Percentiles rank a stretch among this genome's conserved stretches.
These are phyloP conservation scores for Zapus hudsonius DNA, from an alignment of 2,113 vertebrate species.

Conservation along the genomic window DNA sequence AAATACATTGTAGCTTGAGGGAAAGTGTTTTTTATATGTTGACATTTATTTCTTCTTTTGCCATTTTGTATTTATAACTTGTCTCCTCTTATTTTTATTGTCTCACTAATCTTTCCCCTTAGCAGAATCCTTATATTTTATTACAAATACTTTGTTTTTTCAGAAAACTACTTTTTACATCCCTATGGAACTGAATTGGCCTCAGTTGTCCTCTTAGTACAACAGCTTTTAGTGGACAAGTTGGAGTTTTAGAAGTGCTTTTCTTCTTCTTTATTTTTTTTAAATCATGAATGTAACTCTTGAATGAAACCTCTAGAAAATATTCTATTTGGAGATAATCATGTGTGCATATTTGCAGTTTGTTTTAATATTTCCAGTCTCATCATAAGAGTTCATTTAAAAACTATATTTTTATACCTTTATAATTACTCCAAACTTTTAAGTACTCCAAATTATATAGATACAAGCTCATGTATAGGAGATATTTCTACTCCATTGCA, in stretches of 20 bases:
- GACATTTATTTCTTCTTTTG: conserved; percentile 71
- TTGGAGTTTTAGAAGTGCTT: conserved; percentile 49
- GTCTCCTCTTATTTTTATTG: conserved; percentile 69
- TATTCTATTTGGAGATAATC: not conserved
- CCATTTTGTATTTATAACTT: conserved; percentile 65
- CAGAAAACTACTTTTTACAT: conserved; percentile 54
- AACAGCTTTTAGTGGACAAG: conserved; percentile 31
- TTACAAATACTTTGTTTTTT: conserved; percentile 38
- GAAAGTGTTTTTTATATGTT: conserved; percentile 56
- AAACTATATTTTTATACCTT: not conserved
- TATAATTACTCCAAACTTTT: not conserved
- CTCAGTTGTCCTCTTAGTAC: conserved; percentile 49
- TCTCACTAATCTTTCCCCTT: conserved; percentile 64
- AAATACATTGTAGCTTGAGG: conserved; percentile 59
- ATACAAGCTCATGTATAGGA: not conserved
- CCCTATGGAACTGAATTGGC: conserved; percentile 40
- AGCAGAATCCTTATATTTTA: conserved; percentile 58
- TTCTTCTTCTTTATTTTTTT: conserved; percentile 1
- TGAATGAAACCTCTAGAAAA: conserved; percentile 20
- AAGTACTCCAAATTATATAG: not conserved
- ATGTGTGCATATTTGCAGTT: conserved; percentile 14
- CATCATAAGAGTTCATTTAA: conserved; percentile 37
- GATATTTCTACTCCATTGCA: not conserved
- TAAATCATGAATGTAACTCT: conserved; percentile 11
- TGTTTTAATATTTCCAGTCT: not conserved